phyloP scores from a whole-genome alignment of 2,113 vertebrate species.

The Dromaius novaehollandiae region DNA sequence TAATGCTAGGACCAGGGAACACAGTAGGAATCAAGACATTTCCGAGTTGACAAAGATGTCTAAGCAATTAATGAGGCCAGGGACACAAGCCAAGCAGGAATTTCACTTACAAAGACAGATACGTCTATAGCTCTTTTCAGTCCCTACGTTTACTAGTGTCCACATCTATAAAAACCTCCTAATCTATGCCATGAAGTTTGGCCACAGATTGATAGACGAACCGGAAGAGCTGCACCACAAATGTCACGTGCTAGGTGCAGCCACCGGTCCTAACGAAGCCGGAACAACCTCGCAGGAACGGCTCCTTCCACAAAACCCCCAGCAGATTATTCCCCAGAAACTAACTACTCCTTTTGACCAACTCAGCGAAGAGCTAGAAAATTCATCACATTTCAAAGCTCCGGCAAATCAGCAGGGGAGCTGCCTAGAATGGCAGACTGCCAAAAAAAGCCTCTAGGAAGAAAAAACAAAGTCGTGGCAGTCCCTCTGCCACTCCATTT shows the following conservation, averaged over 20 bases:
- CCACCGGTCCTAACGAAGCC: neutral
- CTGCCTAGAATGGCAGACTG: neutral
- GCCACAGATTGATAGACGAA: neutral
- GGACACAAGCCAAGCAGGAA: neutral
- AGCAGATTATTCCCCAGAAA: neutral
- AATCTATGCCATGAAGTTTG: neutral
- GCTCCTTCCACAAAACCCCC: neutral
- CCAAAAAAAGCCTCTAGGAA: neutral
- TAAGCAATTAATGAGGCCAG: neutral
- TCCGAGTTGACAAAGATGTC: neutral
- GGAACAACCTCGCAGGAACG: neutral
- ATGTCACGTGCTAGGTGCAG: neutral
- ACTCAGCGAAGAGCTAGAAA: neutral
- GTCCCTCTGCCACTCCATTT: neutral
- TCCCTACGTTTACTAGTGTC: neutral
- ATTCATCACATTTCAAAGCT: neutral
- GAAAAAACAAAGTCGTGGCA: neutral
- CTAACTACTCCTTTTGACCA: neutral
- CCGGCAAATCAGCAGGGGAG: neutral
- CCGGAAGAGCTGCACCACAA: neutral
- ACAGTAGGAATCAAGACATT: neutral
- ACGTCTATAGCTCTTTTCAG: neutral
- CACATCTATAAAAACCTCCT: neutral
- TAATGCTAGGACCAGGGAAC: neutral
- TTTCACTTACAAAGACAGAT: neutral